phyloP scores from a whole-genome alignment of 37 sponge, comb jelly and placozoan species.

The Spongilla lacustris region DNA sequence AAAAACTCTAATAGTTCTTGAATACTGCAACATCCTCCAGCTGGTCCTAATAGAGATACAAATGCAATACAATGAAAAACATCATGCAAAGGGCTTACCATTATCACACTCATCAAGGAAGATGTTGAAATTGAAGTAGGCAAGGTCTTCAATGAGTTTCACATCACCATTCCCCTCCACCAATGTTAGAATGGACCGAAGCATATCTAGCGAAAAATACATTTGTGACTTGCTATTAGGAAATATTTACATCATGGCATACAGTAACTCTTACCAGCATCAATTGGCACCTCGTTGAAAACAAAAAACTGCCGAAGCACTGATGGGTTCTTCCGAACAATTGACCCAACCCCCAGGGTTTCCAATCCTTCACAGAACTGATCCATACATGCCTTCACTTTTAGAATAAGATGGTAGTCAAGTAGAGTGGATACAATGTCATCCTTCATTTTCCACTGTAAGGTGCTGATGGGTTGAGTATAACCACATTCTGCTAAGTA shows the following conservation, averaged over 20 bases:
- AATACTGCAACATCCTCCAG: too few relatives aligned
- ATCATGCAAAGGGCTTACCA: conserved; percentile 6
- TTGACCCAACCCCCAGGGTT: conserved; percentile 2
- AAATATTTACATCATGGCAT: too few relatives aligned
- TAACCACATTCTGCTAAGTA: conserved; percentile 8
- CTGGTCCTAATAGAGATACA: too few relatives aligned
- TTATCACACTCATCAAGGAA: conserved; percentile 28
- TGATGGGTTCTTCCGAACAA: background rate
- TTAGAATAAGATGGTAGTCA: conserved; percentile 25
- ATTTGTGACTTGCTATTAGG: too few relatives aligned
- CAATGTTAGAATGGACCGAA: too few relatives aligned
- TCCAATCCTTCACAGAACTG: conserved; percentile 21
- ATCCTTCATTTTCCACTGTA: background rate
- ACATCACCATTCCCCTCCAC: background rate
- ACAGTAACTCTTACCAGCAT: conserved; percentile 3
- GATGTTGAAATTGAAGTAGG: conserved; percentile 17
- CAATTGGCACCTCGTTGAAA: background rate
- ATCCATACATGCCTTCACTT: conserved; percentile 24
- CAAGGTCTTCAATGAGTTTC: background rate
- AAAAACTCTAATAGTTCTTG: too few relatives aligned
- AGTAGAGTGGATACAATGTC: conserved; percentile 3
- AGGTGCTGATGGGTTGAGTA: conserved; percentile 8
- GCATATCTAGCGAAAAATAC: too few relatives aligned
- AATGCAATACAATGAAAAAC: too few relatives aligned
- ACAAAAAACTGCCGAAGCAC: conserved; percentile 16